Evolutionary conservation across 2,113 vertebrate genomes (phyloP).

Genomic region (Myiozetetes cayanensis): DNA sequence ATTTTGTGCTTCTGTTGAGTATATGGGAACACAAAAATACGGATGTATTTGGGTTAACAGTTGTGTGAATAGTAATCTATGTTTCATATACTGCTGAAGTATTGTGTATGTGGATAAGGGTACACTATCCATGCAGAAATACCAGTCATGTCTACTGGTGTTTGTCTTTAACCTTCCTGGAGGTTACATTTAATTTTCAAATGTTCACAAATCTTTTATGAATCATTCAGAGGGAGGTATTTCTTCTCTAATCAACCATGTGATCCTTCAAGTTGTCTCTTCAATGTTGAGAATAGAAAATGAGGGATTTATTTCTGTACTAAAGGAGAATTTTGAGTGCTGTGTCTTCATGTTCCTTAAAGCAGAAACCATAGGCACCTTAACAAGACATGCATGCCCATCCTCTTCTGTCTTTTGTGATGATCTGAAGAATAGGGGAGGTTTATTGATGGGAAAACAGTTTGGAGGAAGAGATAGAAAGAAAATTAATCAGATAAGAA

Average conservation of each 20-base stretch:
- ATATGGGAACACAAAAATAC: neutral
- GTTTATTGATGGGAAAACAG: neutral
- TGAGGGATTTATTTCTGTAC: neutral
- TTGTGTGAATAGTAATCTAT: neutral
- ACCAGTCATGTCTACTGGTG: neutral
- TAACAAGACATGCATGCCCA: rapidly evolving
- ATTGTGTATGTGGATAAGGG: neutral
- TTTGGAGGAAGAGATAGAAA: neutral
- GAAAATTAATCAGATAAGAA: neutral
- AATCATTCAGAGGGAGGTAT: neutral
- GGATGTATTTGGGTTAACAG: neutral
- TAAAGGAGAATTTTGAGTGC: neutral
- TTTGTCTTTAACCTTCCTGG: neutral
- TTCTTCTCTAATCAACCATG: neutral
- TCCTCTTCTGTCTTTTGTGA: neutral
- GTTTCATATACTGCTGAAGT: neutral
- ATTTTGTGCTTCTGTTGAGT: neutral
- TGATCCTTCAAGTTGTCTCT: constrained; percentile 4
- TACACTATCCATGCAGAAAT: neutral
- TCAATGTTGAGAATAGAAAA: neutral
- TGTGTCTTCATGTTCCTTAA: neutral
- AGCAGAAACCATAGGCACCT: neutral
- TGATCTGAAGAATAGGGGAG: neutral
- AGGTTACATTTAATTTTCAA: neutral
- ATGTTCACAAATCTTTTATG: neutral